Percentiles rank a stretch among this genome's conserved stretches.
These are phyloP conservation scores for Invenusta paracnida DNA, from an alignment of 2,888 invertebrate species.

Conservation along the genomic window DNA sequence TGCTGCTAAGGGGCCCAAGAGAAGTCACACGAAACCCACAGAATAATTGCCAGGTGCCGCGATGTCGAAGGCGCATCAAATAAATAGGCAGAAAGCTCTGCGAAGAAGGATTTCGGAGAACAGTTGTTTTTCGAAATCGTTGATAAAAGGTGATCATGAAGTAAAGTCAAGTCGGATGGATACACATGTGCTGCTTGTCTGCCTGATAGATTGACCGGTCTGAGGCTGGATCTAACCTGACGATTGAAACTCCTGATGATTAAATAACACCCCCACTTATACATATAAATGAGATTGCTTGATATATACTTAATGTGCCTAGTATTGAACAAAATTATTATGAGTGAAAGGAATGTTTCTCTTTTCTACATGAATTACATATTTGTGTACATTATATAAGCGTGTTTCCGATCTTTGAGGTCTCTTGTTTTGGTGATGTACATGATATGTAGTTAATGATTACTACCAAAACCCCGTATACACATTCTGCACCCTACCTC, in stretches of 20 bases:
- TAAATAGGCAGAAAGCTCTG: no score
- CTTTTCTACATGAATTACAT: no score
- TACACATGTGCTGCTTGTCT: no score
- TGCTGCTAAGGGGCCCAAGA: not conserved
- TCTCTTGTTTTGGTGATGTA: no score
- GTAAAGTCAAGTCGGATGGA: no score
- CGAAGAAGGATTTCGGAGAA: no score
- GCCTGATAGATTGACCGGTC: not conserved
- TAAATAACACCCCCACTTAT: slow-evolving; percentile 7
- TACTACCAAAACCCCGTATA: not conserved
- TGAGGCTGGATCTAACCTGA: slow-evolving; percentile 8
- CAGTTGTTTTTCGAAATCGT: not conserved
- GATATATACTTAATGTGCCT: not conserved
- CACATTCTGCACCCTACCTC: not conserved
- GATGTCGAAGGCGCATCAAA: not conserved
- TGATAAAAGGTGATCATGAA: not conserved
- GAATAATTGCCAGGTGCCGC: not conserved
- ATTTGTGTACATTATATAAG: no score
- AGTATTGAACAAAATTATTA: not conserved
- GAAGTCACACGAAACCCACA: no score
- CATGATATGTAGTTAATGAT: no score
- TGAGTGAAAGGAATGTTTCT: not conserved
- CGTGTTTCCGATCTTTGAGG: no score
- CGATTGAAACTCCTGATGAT: not conserved
- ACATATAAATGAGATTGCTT: no score